Percentiles rank a stretch among this genome's conserved stretches.
Evolutionary conservation across 2,113 vertebrate genomes (phyloP).

Genomic region (Malurus melanocephalus): DNA sequence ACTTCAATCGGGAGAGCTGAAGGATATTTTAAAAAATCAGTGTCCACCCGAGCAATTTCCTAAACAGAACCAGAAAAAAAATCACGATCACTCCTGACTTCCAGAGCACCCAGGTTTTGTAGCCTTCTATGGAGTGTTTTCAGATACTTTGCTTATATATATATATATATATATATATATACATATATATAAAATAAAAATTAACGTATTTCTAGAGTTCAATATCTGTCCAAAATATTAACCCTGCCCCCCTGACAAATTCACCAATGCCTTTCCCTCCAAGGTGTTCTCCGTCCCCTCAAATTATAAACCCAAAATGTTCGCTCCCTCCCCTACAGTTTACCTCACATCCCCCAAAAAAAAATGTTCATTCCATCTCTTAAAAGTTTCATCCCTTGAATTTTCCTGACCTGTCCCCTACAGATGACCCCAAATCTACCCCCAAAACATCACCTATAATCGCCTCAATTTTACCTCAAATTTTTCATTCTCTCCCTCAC

Average conservation of each 20-base stretch:
- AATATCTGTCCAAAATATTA: not conserved
- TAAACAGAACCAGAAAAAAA: not conserved
- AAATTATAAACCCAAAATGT: not conserved
- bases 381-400: not conserved
- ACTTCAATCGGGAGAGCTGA: fast-evolving
- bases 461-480: not conserved
- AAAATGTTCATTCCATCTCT: not conserved
- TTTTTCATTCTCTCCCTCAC: no score
- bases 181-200: not conserved
- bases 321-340: fast-evolving
- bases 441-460: not conserved
- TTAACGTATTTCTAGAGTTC: not conserved
- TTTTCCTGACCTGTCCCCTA: no score
- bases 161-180: no score
- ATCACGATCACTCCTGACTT: not conserved
- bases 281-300: not conserved
- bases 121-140: not conserved
- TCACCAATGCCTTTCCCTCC: not conserved
- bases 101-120: fast-evolving
- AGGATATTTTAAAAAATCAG: not conserved
- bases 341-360: not conserved
- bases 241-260: not conserved
- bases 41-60: not conserved
- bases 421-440: not conserved
- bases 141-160: not conserved